Evolutionary conservation across 2,797 vertebrate species (phyloP).

Genomic region (Nothura maculosa): DNA sequence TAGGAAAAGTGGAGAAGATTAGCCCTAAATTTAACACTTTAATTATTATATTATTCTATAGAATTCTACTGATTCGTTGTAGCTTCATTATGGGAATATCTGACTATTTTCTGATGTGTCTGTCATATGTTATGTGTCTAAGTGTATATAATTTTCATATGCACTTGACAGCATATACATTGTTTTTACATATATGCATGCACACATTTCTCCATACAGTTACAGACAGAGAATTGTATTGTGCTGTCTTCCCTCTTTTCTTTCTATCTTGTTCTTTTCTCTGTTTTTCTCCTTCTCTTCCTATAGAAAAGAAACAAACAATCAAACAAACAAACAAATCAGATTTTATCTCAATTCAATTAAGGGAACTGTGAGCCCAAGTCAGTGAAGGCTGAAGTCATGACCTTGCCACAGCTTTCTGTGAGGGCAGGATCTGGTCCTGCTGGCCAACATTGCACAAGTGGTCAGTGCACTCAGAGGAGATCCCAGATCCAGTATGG

Average conservation of each 20-base stretch:
- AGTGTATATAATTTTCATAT: background rate
- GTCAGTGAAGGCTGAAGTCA: background rate
- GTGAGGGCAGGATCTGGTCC: background rate
- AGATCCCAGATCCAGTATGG: background rate
- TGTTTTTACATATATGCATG: background rate
- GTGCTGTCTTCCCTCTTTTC: too few species aligned
- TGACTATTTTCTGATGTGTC: background rate
- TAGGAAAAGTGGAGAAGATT: background rate
- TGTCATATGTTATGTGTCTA: background rate
- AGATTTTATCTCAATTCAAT: background rate
- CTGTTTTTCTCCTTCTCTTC: too few species aligned
- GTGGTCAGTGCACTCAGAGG: background rate
- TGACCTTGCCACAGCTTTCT: background rate
- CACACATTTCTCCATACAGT: background rate
- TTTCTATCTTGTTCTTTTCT: rapidly evolving
- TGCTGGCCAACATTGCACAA: background rate
- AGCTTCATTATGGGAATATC: background rate
- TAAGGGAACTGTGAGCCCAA: background rate
- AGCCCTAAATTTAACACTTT: background rate
- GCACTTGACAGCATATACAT: background rate
- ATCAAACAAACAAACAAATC: background rate
- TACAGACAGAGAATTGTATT: background rate
- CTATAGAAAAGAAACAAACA: too few species aligned
- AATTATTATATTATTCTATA: background rate
- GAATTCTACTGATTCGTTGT: background rate